Percentiles rank a stretch among this genome's conserved stretches.
These are phyloP conservation scores for Avahi laniger DNA, from an alignment of 2,797 vertebrate species.

Conservation along the genomic window DNA sequence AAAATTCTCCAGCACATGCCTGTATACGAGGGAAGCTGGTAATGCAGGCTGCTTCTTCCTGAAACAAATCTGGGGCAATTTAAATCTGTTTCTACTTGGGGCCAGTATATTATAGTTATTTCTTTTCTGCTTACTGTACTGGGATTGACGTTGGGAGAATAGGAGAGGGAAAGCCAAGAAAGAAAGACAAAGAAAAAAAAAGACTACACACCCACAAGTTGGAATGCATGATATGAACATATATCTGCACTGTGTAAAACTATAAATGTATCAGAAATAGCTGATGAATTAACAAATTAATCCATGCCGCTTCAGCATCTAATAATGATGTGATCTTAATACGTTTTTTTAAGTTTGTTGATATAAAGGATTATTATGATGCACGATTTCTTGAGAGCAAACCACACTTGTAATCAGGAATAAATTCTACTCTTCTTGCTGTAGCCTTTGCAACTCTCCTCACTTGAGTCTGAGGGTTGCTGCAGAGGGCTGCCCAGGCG, in stretches of 20 bases:
- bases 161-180: not conserved
- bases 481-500: not conserved
- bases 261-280: not conserved
- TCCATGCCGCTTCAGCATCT: not conserved
- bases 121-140: not conserved
- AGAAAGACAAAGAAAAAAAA: not conserved
- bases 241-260: not conserved
- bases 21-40: not conserved
- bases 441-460: not conserved
- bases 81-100: not conserved
- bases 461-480: not conserved
- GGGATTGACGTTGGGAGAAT: not conserved
- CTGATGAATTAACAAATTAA: not conserved
- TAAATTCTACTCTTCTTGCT: not conserved
- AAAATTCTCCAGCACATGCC: conserved; percentile 4
- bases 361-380: not conserved
- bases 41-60: not conserved
- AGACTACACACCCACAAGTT: not conserved
- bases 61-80: conserved; percentile 39
- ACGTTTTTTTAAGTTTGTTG: conserved; percentile 5
- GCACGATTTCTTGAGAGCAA: not conserved
- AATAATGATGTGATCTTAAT: conserved; percentile 16
- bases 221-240: not conserved
- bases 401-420: not conserved
- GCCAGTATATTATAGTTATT: not conserved